These are phyloP conservation scores for Helicoverpa armigera DNA, from an alignment of 1,140 invertebrate genomes.

Conservation along the genomic window DNA sequence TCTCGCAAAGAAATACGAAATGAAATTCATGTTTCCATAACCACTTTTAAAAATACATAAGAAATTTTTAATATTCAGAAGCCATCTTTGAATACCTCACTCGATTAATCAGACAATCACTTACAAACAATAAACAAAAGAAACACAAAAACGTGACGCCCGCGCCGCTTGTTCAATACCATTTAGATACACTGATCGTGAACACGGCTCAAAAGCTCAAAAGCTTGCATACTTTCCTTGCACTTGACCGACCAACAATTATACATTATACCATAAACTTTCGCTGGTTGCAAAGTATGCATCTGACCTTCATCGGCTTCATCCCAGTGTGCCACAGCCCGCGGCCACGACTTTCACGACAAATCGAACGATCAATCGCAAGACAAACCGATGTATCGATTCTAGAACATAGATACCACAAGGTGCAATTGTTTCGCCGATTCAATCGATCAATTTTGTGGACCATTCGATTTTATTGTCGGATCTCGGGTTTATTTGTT, in stretches of 20 bases:
- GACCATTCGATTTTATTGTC: slow-evolving; percentile 20
- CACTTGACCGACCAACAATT: slow-evolving; percentile 66
- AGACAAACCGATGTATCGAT: slow-evolving; percentile 47
- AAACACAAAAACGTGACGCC: not conserved
- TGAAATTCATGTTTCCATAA: no score
- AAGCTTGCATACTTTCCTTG: slow-evolving; percentile 53
- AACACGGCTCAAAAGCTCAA: slow-evolving; percentile 11
- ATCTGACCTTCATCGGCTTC: slow-evolving; percentile 68
- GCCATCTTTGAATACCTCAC: no score
- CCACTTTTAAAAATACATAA: no score
- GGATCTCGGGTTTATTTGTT: slow-evolving; percentile 35
- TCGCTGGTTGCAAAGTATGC: slow-evolving; percentile 61
- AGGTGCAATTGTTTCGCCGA: slow-evolving; percentile 15
- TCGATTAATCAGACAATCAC: not conserved
- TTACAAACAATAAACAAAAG: not conserved
- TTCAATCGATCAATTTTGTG: slow-evolving; percentile 11
- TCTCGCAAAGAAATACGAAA: no score
- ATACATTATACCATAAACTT: slow-evolving; percentile 63
- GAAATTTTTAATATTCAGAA: no score
- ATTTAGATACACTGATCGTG: not conserved
- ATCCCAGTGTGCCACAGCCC: slow-evolving; percentile 63
- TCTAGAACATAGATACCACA: slow-evolving; percentile 19
- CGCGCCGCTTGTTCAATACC: not conserved
- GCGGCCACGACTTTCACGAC: slow-evolving; percentile 63
- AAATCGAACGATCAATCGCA: slow-evolving; percentile 45